These are phyloP conservation scores for Hyles vespertilio DNA, from an alignment of 1,140 invertebrate species.

Conservation along the genomic window DNA sequence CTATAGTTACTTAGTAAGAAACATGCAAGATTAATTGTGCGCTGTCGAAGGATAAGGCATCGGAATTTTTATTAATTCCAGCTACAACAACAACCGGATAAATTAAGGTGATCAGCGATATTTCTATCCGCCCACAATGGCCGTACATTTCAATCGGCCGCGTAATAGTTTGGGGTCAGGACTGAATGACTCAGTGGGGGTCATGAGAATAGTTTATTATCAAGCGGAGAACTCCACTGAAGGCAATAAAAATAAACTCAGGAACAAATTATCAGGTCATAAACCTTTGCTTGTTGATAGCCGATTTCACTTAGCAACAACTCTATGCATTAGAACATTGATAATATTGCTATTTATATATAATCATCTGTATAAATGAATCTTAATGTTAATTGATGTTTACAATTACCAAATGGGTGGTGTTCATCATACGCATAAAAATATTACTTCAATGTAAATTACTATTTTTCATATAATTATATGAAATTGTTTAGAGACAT, in stretches of 20 bases:
- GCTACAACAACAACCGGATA: constrained; percentile 5
- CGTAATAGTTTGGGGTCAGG: constrained; percentile 29
- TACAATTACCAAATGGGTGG: too few relatives aligned
- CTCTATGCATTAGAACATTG: too few relatives aligned
- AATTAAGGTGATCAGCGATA: constrained; percentile 10
- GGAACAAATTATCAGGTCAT: constrained; percentile 7
- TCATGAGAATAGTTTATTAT: constrained; percentile 17
- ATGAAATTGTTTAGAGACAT: too few relatives aligned
- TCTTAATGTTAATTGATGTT: too few relatives aligned
- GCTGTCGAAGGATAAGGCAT: constrained; percentile 4
- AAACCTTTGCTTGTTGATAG: constrained; percentile 1
- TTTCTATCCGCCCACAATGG: constrained; percentile 9
- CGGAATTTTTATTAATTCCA: constrained; percentile 7
- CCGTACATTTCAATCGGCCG: constrained; percentile 24
- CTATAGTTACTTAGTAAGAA: too few relatives aligned
- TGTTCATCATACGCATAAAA: too few relatives aligned
- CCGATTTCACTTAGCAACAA: constrained; percentile 4
- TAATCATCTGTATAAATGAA: too few relatives aligned
- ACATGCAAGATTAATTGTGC: too few relatives aligned
- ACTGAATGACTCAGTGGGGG: constrained; percentile 28
- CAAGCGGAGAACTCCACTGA: constrained; percentile 3
- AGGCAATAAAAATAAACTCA: constrained; percentile 8
- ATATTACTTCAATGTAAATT: too few relatives aligned
- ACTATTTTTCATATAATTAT: too few relatives aligned
- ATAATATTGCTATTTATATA: too few relatives aligned